phyloP scores from a whole-genome alignment of 1,140 invertebrate species.

The Neoseiulus cucumeris region DNA sequence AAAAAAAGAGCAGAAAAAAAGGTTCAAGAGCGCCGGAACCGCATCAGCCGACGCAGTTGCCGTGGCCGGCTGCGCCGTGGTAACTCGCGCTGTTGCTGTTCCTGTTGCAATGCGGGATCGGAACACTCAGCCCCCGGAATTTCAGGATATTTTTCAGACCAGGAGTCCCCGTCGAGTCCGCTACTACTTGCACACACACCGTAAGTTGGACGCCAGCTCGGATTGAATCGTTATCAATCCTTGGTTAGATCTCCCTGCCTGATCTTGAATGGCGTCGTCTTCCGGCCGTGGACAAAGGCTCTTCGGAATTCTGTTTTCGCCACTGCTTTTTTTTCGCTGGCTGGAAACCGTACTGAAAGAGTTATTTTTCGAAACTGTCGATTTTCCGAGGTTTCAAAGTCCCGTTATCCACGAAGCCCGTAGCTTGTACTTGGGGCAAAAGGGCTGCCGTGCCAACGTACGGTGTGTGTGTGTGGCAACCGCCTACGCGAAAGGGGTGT shows the following conservation, averaged over 20 bases:
- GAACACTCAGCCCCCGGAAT: neutral
- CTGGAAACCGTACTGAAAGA: too few species aligned
- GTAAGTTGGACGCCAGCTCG: neutral
- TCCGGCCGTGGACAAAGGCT: too few species aligned
- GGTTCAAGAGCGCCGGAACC: neutral
- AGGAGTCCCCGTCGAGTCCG: neutral
- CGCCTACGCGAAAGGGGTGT: neutral
- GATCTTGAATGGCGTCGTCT: too few species aligned
- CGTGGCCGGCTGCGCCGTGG: too few species aligned
- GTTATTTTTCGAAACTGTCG: too few species aligned
- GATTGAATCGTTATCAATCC: too few species aligned
- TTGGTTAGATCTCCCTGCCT: too few species aligned
- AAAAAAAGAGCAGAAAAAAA: neutral
- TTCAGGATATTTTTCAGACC: slow-evolving; percentile 8
- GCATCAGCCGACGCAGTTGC: neutral
- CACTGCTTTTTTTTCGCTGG: too few species aligned
- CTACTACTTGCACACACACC: slow-evolving; percentile 10
- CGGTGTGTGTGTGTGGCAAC: slow-evolving; percentile 9
- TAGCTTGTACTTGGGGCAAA: neutral
- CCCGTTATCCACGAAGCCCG: too few species aligned
- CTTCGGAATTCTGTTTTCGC: too few species aligned
- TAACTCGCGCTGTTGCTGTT: neutral
- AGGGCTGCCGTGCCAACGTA: slow-evolving; percentile 10
- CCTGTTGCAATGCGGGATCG: neutral
- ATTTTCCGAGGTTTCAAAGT: too few species aligned